Percentiles rank a stretch among this genome's conserved stretches.
These are phyloP conservation scores for Macropodus opercularis DNA, from an alignment of 2,797 vertebrate species.

Conservation along the genomic window DNA sequence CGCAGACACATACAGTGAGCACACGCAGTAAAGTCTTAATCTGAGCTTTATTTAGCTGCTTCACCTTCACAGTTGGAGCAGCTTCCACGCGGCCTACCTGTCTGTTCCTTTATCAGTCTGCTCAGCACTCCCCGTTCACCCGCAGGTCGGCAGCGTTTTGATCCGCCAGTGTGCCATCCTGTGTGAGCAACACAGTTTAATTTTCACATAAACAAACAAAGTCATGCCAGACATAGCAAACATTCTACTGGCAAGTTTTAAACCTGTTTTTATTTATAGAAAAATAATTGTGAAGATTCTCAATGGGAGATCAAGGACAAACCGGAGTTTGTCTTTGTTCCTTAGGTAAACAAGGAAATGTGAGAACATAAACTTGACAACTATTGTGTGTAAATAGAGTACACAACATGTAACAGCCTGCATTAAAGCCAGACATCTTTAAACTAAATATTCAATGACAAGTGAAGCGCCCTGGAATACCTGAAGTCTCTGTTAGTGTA, in stretches of 20 bases:
- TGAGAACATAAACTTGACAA: constrained; percentile 28
- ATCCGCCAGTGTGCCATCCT: constrained; percentile 1
- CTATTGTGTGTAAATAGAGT: constrained; percentile 23
- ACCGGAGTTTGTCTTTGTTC: constrained; percentile 38
- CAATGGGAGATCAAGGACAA: constrained; percentile 36
- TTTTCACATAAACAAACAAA: constrained; percentile 26
- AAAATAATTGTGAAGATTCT: constrained; percentile 43
- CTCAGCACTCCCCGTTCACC: constrained; percentile 17
- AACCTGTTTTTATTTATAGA: constrained; percentile 42
- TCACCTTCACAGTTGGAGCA: constrained; percentile 79
- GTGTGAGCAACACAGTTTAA: constrained; percentile 6
- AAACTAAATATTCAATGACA: constrained; percentile 31
- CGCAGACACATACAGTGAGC: not conserved
- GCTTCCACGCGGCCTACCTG: constrained; percentile 39
- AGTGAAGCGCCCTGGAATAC: not conserved
- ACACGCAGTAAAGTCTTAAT: constrained; percentile 53
- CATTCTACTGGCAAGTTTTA: constrained; percentile 32
- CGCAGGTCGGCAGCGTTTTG: constrained; percentile 7
- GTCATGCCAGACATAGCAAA: constrained; percentile 21
- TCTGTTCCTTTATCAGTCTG: constrained; percentile 8
- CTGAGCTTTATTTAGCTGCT: constrained; percentile 70
- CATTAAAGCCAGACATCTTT: constrained; percentile 17
- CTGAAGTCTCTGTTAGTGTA: not conserved
- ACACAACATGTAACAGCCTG: constrained; percentile 1
- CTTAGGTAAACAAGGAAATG: constrained; percentile 38